A percentile compares a stretch with the other conserved stretches of the same genome.
Conservation (phyloP, 2,888 invertebrate species). For the Amphimallon solstitiale region DNA sequence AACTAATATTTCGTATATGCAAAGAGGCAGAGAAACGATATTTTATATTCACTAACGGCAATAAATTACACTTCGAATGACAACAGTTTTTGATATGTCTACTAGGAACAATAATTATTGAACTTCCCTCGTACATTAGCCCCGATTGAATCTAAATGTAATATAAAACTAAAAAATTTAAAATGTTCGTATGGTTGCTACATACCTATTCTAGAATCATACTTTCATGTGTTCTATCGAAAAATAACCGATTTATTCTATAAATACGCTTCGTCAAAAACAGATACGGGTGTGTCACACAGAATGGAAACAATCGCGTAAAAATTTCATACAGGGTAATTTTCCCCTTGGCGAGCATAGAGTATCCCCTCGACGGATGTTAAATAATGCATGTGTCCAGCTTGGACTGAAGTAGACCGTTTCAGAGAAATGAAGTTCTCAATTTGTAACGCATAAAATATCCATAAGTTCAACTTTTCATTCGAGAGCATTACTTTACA, state of each 20-base stretch:
- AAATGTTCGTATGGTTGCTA: too few species aligned
- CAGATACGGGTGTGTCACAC: slow-evolving; percentile 34
- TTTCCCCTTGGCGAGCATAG: slow-evolving; percentile 55
- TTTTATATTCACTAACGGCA: too few species aligned
- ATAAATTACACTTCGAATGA: too few species aligned
- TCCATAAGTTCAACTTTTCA: slow-evolving; percentile 39
- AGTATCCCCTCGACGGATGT: slow-evolving; percentile 44
- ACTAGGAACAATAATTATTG: too few species aligned
- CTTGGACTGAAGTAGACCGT: slow-evolving; percentile 49
- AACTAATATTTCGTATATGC: too few species aligned
- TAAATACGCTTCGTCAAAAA: slow-evolving; percentile 53
- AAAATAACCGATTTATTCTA: slow-evolving; percentile 41
- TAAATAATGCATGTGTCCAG: slow-evolving; percentile 60
- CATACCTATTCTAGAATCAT: not conserved
- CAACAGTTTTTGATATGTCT: too few species aligned
- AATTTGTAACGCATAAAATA: slow-evolving; percentile 54
- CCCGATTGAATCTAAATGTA: too few species aligned
- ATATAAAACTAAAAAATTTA: too few species aligned
- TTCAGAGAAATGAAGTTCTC: slow-evolving; percentile 59
- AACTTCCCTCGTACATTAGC: too few species aligned
- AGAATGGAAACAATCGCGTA: slow-evolving; percentile 45
- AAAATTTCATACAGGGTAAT: slow-evolving; percentile 60
- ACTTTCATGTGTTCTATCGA: not conserved
- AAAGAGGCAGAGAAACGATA: too few species aligned
- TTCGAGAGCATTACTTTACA: slow-evolving; percentile 29